phyloP scores from a whole-genome alignment of 1,140 invertebrate species.

The Tetragnatha versicolor region DNA sequence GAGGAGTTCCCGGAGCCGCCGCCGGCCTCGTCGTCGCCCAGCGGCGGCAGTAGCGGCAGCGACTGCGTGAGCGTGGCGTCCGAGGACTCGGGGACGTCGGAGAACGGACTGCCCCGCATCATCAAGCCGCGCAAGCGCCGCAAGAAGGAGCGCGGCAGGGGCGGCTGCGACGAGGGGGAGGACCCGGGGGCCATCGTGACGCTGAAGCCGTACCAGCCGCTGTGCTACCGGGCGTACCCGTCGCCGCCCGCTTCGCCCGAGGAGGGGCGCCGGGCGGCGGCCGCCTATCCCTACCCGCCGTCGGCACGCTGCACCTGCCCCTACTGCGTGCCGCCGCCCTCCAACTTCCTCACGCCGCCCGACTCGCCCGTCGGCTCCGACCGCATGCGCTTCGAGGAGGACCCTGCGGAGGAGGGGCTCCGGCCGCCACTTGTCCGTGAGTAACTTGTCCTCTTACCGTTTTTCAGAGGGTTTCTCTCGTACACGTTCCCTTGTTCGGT shows the following conservation, averaged over 20 bases:
- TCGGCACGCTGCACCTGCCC: conserved; percentile 26
- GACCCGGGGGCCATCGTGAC: conserved; percentile 59
- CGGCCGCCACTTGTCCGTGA: not conserved
- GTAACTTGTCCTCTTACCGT: no score
- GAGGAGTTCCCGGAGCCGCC: conserved; percentile 1
- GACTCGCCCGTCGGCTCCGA: conserved; percentile 37
- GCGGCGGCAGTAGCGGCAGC: conserved; percentile 26
- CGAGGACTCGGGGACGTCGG: conserved; percentile 76
- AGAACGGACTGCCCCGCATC: conserved; percentile 81
- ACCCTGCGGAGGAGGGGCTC: not conserved
- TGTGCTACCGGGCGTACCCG: conserved; percentile 59
- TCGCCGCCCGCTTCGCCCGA: not conserved
- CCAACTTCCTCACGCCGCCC: conserved; percentile 46
- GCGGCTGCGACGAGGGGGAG: not conserved
- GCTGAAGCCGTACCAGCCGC: conserved; percentile 63
- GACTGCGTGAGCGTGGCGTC: conserved; percentile 63
- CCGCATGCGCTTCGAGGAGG: conserved; percentile 1
- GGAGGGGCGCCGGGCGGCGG: not conserved
- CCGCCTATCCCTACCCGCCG: conserved; percentile 31
- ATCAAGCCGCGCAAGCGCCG: conserved; percentile 87
- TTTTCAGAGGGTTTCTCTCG: no score
- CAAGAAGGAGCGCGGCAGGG: conserved; percentile 74
- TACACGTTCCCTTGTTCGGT: no score
- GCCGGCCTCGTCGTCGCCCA: conserved; percentile 14
- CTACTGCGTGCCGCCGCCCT: conserved; percentile 35